Conservation (phyloP, 2,113 vertebrate species). For the Hystrix brachyura region DNA sequence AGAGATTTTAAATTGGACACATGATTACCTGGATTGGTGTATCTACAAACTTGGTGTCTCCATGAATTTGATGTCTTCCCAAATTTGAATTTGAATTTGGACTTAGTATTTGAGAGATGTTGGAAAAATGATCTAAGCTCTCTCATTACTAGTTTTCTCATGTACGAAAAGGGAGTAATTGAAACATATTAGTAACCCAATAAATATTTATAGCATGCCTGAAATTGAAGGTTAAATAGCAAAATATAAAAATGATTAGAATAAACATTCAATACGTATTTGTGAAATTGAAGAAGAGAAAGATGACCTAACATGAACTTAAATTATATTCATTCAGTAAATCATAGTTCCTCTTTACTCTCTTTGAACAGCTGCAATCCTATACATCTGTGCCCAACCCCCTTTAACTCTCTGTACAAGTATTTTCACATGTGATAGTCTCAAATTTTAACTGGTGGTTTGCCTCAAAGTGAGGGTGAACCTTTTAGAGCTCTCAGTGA, state of each 20-base stretch:
- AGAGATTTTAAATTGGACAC: not conserved
- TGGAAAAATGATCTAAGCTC: not conserved
- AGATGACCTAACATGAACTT: not conserved
- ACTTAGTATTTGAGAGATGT: not conserved
- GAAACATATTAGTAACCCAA: not conserved
- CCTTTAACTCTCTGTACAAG: not conserved
- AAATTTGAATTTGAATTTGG: not conserved
- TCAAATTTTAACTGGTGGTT: not conserved
- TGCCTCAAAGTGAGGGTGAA: not conserved
- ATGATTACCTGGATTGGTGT: not conserved
- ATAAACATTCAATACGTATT: not conserved
- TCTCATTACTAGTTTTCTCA: conserved; percentile 1
- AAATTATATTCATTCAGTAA: not conserved
- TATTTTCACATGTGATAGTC: not conserved
- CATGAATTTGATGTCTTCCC: not conserved
- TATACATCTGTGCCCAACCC: not conserved
- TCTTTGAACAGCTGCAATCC: not conserved
- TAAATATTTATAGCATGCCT: not conserved
- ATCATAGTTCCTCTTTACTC: not conserved
- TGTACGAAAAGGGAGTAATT: not conserved
- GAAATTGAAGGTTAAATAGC: not conserved
- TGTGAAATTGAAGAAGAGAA: not conserved
- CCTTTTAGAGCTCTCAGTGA: too few relatives aligned
- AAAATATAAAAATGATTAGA: not conserved
- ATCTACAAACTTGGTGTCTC: not conserved